Evolutionary conservation across 2,888 invertebrate genomes (phyloP), one percentile per base, ranked within the genome.

Genomic region (Teinopalpus imperialis): DNA sequence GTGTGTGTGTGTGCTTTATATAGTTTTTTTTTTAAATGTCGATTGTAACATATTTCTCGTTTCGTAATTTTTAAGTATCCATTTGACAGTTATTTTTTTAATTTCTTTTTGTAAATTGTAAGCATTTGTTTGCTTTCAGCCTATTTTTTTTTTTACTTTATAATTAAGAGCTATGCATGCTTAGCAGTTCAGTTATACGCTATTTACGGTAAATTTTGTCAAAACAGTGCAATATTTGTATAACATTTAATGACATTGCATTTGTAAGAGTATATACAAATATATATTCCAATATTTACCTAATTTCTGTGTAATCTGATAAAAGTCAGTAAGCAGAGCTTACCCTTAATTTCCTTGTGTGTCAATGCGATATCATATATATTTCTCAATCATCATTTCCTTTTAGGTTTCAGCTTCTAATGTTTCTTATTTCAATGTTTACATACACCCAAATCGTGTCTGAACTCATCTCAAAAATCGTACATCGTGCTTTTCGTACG

Each of bases 121-220:
- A 88, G 88, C 88, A 88, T 88, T 87, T 88, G 88, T 85, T 81
- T 83, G 88, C 87, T 87, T 87, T 59, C 72, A 78, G 83, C 79
- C 81, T 68, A 69, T 67, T 65, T 61, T 54, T n/a, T n/a, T n/a
- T n/a, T 56, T 56, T 63, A 61, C 66, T 69, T 59, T 69, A 67
- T 63, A 65, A 56, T 63, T 78, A 74, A 78, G 75, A 64, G 81
- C 85, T 86, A 81, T 86, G 88, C 88, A 87, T 88, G 88, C 88
- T 87, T 85, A 76, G 83, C 87, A 86, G 87, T 87, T 85, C 86
- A 83, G 76, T 53, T 71, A 63, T 78, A 75, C 71, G 86, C 86
- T 85, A 80, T 76, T 75, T 78, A 72, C 69, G 61, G 64, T n/a
- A n/a, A n/a, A n/a, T n/a, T n/a, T n/a, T n/a, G n/a, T n/a, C n/a